These are phyloP conservation scores for Tragelaphus scriptus DNA, from an alignment of 2,113 vertebrate species.

Conservation along the genomic window DNA sequence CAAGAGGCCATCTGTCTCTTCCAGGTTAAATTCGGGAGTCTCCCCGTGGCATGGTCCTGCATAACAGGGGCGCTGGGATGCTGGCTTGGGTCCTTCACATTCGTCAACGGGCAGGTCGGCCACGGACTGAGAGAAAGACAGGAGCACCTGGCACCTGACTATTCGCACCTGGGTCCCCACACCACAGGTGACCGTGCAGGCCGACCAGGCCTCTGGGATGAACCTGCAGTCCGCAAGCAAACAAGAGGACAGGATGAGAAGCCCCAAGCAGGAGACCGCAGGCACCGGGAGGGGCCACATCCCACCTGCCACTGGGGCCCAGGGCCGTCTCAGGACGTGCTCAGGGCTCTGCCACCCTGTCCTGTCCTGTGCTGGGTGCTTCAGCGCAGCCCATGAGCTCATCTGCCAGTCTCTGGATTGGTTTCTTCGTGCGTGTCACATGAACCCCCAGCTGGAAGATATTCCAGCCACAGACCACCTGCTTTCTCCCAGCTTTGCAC, in stretches of 20 bases:
- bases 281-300: not conserved
- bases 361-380: not conserved
- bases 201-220: conserved; percentile 91
- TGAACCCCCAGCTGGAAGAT: conserved; percentile 55
- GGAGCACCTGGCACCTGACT: conserved; percentile 93
- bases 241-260: conserved; percentile 56
- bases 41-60: conserved; percentile 85
- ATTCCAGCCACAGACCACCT: conserved; percentile 61
- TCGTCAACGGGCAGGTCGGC: conserved; percentile 93
- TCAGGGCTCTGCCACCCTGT: not conserved
- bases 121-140: conserved; percentile 94
- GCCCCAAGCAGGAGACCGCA: not conserved
- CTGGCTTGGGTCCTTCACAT: conserved; percentile 91
- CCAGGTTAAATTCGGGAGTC: conserved; percentile 58
- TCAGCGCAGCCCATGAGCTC: conserved; percentile 24
- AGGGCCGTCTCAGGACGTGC: not conserved
- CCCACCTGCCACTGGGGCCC: not conserved
- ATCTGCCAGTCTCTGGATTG: conserved; percentile 33
- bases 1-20: conserved; percentile 67
- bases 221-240: conserved; percentile 83
- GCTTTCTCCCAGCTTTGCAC: conserved; percentile 18
- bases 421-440: conserved; percentile 9
- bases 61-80: conserved; percentile 86
- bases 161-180: conserved; percentile 86
- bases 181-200: conserved; percentile 92